Base-by-base conservation (phyloP, 2,113 vertebrate genomes). In the Scophthalmus maximus region DNA sequence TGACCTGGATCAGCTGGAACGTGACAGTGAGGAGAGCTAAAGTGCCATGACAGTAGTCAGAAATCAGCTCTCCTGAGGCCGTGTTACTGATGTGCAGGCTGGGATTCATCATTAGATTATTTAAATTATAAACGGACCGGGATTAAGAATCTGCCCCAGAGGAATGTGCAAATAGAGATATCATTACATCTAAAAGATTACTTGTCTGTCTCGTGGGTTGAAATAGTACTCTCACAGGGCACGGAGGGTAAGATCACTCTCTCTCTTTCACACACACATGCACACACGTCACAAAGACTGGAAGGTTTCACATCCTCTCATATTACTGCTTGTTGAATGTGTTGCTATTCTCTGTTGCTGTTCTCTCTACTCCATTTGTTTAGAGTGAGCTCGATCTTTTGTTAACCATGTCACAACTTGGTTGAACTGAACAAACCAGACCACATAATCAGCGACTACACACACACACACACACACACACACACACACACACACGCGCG, bases 31-130 rank as follows among this genome's bases (percentile, higher is more conserved):
- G 68, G 70, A 53, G 36, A 49, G 62, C 55, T n/a, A 14, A 12
- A 44, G 11, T 15, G 22, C 14, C 17, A 23, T 50, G 14, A 67
- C 32, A n/a, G 25, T 10, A 57, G 29, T 68, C 44, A 58, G 44
- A 78, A 26, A 5, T 14, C 32, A 4, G 51, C 38, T 50, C 73
- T 53, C 62, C 63, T n/a, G 70, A 82, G 59, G 58, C 40, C 47
- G 7, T 4, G 55, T 25, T 22, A 25, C 29, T 65, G 52, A 78
- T 59, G 14, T 38, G 58, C 40, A 60, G 42, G 30, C 47, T 72
- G 23, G 38, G 58, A 79, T 55, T 68, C 52, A 68, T 44, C 34
- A 83, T 81, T 50, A 76, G 38, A 82, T 74, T 32, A 79, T 69
- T 69, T 76, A 73, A 73, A 82, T 69, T 63, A 83, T 65, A 42